Percentiles rank a stretch among this genome's conserved stretches.
phyloP scores from a whole-genome alignment of 2,888 invertebrate genomes.

The Caenorhabditis sulstoni region DNA sequence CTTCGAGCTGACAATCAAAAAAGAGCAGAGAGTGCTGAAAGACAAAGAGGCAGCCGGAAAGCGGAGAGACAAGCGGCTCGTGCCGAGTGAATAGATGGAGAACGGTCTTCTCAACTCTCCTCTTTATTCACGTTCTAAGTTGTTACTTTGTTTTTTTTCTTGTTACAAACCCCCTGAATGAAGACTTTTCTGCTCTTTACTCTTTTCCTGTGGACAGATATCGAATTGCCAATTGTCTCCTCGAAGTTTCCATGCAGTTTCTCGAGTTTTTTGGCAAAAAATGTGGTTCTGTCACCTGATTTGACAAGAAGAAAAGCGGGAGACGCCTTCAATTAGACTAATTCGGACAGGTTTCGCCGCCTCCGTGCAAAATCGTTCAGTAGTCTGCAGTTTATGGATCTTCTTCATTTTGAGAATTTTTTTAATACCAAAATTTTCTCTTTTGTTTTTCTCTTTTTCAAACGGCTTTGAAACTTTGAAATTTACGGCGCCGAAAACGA shows the following conservation, averaged over 20 bases:
- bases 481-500: too few relatives aligned
- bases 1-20: slow-evolving; percentile 71
- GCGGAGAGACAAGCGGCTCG: not conserved
- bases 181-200: slow-evolving; percentile 1
- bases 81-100: not conserved
- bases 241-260: slow-evolving; percentile 35
- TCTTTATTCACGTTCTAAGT: slow-evolving; percentile 30
- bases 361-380: not conserved
- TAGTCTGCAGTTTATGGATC: not conserved
- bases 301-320: not conserved
- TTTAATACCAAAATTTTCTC: too few relatives aligned
- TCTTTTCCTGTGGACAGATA: slow-evolving; percentile 4
- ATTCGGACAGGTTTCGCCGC: slow-evolving; percentile 32
- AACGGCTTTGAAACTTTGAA: too few relatives aligned
- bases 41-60: slow-evolving; percentile 21
- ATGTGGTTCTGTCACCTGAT: slow-evolving; percentile 13
- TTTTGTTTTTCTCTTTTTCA: too few relatives aligned
- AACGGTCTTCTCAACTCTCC: not conserved
- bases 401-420: not conserved
- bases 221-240: slow-evolving; percentile 31
- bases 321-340: slow-evolving; percentile 15
- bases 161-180: not conserved
- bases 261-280: slow-evolving; percentile 4
- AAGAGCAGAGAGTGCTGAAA: slow-evolving; percentile 65
- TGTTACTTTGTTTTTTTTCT: slow-evolving; percentile 19